Percentiles rank a stretch among this genome's conserved stretches.
Evolutionary conservation across 2,888 invertebrate species (phyloP).

Genomic region (Drosophila paramelanica): DNA sequence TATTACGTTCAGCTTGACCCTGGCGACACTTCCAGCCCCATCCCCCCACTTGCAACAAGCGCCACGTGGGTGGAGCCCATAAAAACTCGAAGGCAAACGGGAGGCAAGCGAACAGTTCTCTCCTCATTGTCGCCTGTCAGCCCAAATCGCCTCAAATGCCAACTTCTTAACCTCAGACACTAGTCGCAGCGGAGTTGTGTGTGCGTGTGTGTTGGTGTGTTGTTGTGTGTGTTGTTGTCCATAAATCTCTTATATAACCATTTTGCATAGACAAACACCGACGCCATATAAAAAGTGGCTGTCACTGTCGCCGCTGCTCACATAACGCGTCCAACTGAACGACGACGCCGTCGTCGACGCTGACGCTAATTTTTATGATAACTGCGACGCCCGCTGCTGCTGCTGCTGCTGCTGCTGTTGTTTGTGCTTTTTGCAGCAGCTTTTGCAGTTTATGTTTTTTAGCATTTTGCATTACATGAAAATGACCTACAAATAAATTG

Average conservation of each 20-base stretch:
- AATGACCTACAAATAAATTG: constrained; percentile 74
- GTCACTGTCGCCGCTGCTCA: constrained; percentile 23
- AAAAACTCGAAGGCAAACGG: constrained; percentile 34
- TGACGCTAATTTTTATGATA: background rate
- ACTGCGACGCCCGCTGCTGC: background rate
- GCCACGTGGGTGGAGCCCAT: constrained; percentile 45
- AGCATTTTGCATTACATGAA: constrained; percentile 64
- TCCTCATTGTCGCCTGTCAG: constrained; percentile 49
- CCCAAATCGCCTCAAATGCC: constrained; percentile 62
- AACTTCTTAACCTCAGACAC: constrained; percentile 63
- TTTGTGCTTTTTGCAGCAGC: constrained; percentile 30
- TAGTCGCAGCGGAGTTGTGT: constrained; percentile 11
- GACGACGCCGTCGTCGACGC: background rate
- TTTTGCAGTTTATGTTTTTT: constrained; percentile 5
- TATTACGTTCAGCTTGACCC: constrained; percentile 46
- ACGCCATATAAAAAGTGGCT: constrained; percentile 38
- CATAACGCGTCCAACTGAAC: constrained; percentile 12
- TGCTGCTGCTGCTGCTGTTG: constrained; percentile 6
- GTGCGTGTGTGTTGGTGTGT: constrained; percentile 4
- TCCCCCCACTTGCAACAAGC: background rate
- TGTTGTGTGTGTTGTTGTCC: constrained; percentile 38
- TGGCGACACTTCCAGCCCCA: constrained; percentile 13
- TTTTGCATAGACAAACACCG: constrained; percentile 60
- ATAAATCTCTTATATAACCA: constrained; percentile 64
- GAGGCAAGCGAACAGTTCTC: constrained; percentile 26